Conservation (phyloP, 2,888 invertebrate species). For the Therioaphis trifolii region DNA sequence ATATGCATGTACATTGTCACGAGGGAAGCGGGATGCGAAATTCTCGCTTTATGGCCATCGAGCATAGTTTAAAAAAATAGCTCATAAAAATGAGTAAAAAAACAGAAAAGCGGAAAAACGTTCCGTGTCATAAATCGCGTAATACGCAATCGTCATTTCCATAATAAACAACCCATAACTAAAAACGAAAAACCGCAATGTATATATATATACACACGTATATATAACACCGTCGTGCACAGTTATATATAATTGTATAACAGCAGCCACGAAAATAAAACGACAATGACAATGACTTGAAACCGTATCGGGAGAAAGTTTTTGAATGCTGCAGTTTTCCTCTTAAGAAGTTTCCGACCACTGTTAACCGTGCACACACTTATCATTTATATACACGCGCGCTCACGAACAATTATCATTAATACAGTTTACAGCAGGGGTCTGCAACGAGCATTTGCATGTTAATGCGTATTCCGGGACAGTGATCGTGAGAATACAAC, state of each 20-base stretch:
- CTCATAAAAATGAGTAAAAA: too few species aligned
- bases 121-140: neutral
- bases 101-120: constrained; percentile 16
- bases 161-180: neutral
- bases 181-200: neutral
- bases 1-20: neutral
- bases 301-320: constrained; percentile 48
- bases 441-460: neutral
- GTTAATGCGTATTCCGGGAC: constrained; percentile 9
- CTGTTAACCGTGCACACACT: neutral
- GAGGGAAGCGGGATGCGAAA: neutral
- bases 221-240: neutral
- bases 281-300: neutral
- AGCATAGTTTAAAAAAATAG: neutral
- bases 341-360: constrained; percentile 19
- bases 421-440: neutral
- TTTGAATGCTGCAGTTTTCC: constrained; percentile 32
- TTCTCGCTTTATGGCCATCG: neutral
- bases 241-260: neutral
- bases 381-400: neutral
- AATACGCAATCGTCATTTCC: neutral
- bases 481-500: constrained; percentile 51
- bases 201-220: neutral
- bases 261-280: neutral
- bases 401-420: constrained; percentile 56